A percentile compares a stretch with the other conserved stretches of the same genome.
phyloP scores from a whole-genome alignment of 2,888 invertebrate genomes.

The Callyntrura guangdongensis region DNA sequence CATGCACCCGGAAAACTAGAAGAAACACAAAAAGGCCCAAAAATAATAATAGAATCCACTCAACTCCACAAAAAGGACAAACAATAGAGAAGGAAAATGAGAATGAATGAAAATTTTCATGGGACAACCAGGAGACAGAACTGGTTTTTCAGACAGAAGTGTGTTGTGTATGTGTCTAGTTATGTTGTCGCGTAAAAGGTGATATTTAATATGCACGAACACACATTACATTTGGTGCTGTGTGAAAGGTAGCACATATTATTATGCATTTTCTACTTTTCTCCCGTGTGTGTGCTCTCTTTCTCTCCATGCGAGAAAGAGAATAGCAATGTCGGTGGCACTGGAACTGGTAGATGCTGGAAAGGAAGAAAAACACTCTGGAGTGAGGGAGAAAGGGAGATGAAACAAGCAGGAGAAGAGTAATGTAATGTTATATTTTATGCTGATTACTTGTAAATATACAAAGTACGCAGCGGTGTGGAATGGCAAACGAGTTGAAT shows the following conservation, averaged over 20 bases:
- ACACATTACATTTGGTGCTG: background rate
- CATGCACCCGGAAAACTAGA: background rate
- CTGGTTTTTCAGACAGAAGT: conserved; percentile 30
- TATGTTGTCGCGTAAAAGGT: background rate
- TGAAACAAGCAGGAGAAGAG: conserved; percentile 53
- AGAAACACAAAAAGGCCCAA: background rate
- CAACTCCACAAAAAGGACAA: conserved; percentile 30
- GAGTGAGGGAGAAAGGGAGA: conserved; percentile 18
- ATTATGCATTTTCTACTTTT: conserved; percentile 20
- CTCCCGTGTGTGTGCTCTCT: no score
- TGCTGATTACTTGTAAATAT: conserved; percentile 70
- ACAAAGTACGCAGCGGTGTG: conserved; percentile 65
- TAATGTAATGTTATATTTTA: conserved; percentile 74
- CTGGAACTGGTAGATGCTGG: conserved; percentile 12
- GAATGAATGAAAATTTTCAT: conserved; percentile 54
- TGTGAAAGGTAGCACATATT: conserved; percentile 43
- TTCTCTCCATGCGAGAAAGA: conserved; percentile 39
- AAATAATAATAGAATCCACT: background rate
- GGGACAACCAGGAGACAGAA: conserved; percentile 26
- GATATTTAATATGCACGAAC: background rate
- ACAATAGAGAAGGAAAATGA: conserved; percentile 55
- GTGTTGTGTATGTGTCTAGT: background rate
- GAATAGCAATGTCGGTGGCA: conserved; percentile 45
- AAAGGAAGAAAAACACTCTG: conserved; percentile 40
- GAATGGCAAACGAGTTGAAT: conserved; percentile 51